These are phyloP conservation scores for Lindbergichthys nudifrons DNA, from an alignment of 2,797 vertebrate species.

Conservation along the genomic window DNA sequence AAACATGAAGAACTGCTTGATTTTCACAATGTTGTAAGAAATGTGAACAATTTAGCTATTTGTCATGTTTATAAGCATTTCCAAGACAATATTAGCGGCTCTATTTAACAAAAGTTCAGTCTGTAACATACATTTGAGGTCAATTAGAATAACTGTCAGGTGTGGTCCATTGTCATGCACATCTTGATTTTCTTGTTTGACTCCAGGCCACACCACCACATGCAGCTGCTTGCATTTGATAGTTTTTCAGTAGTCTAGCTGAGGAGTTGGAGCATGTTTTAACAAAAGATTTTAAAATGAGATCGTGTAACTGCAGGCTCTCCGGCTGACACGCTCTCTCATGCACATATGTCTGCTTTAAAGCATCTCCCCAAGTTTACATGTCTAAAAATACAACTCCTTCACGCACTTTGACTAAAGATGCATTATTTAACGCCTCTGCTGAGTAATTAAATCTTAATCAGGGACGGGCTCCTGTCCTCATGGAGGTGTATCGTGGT, in stretches of 20 bases:
- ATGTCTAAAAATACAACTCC: conserved; percentile 79
- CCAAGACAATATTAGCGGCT: neutral
- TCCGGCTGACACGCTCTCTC: conserved; percentile 35
- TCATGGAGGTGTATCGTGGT: conserved; percentile 29
- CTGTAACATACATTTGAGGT: neutral
- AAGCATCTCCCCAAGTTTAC: conserved; percentile 67
- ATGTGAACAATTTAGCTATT: neutral
- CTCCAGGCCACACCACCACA: neutral
- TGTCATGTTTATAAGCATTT: neutral
- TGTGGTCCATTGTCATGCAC: neutral
- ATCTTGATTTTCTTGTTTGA: conserved; percentile 7
- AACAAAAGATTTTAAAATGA: neutral
- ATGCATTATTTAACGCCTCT: conserved; percentile 83
- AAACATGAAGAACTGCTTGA: neutral
- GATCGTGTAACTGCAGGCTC: neutral
- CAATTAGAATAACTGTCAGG: neutral
- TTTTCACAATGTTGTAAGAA: neutral
- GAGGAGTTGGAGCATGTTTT: too few species aligned
- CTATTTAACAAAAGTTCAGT: neutral
- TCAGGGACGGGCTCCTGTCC: conserved; percentile 67
- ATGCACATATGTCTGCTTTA: conserved; percentile 50
- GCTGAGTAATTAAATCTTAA: conserved; percentile 86
- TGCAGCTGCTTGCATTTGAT: neutral
- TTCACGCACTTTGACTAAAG: conserved; percentile 68
- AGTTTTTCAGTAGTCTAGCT: conserved; percentile 15